These are phyloP conservation scores for Calephelis perditalis DNA, from an alignment of 2,888 invertebrate species.

Conservation along the genomic window DNA sequence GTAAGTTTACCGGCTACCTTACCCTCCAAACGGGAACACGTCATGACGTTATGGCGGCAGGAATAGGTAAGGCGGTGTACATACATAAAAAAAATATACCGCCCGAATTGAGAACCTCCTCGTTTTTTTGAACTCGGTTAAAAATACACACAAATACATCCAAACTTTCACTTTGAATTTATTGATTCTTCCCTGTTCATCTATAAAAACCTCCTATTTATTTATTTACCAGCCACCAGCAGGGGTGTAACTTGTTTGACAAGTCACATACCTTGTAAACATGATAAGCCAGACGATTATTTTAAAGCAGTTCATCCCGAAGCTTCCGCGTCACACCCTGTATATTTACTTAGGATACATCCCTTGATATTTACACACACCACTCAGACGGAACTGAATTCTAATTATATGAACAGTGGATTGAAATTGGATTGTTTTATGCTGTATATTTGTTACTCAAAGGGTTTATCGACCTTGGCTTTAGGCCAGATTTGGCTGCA, in stretches of 20 bases:
- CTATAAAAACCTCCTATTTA: constrained; percentile 19
- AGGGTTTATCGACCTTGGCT: constrained; percentile 71
- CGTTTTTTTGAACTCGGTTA: too few species aligned
- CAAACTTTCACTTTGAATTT: too few species aligned
- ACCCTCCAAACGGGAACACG: too few species aligned
- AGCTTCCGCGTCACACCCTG: constrained; percentile 60
- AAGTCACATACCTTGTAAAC: constrained; percentile 18
- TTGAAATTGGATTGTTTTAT: constrained; percentile 43
- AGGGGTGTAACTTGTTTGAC: constrained; percentile 11
- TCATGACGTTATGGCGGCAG: too few species aligned
- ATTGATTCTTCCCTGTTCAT: background rate
- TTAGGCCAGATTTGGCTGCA: constrained; percentile 55
- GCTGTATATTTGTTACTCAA: constrained; percentile 45
- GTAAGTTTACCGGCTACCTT: too few species aligned
- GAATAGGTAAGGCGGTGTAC: too few species aligned
- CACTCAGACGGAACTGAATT: constrained; percentile 42
- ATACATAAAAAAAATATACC: too few species aligned
- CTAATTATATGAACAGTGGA: constrained; percentile 39
- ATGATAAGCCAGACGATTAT: constrained; percentile 21
- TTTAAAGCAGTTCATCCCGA: constrained; percentile 45
- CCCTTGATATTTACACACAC: constrained; percentile 57
- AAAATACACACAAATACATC: too few species aligned
- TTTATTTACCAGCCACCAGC: constrained; percentile 10
- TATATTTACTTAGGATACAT: constrained; percentile 71
- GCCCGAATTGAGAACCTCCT: too few species aligned